These are phyloP conservation scores for Schizotus pectinicornis DNA, from an alignment of 2,888 invertebrate genomes.

Conservation along the genomic window DNA sequence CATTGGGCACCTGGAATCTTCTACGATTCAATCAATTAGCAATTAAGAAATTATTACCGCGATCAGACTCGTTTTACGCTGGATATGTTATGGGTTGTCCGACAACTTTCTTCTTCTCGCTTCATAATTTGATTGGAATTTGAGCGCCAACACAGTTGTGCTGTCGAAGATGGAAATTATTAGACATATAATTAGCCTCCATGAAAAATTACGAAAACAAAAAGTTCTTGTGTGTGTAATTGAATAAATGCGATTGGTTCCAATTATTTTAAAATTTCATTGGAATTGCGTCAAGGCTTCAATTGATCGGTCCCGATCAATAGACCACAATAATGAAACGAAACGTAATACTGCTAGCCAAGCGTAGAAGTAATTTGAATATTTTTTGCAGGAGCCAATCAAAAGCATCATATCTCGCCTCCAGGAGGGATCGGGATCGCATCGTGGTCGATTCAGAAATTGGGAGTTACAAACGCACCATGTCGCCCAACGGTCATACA, in stretches of 20 bases:
- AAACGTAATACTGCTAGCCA: slow-evolving; percentile 11
- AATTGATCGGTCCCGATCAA: slow-evolving; percentile 4
- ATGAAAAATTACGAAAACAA: too few relatives aligned
- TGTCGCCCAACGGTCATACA: slow-evolving; percentile 68
- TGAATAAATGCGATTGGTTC: slow-evolving; percentile 7
- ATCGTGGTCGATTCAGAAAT: slow-evolving; percentile 71
- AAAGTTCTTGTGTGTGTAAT: slow-evolving; percentile 8
- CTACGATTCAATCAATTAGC: background rate
- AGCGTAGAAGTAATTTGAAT: slow-evolving; percentile 13
- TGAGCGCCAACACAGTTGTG: slow-evolving; percentile 29
- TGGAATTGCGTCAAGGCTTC: slow-evolving; percentile 8
- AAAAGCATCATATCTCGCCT: slow-evolving; percentile 78
- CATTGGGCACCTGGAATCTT: too few relatives aligned
- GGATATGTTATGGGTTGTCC: slow-evolving; percentile 28
- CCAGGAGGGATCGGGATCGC: slow-evolving; percentile 71
- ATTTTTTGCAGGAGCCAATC: slow-evolving; percentile 72
- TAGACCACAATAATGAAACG: background rate
- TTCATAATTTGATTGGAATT: slow-evolving; percentile 38
- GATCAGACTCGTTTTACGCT: background rate
- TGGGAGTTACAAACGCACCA: slow-evolving; percentile 76
- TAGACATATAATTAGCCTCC: slow-evolving; percentile 5
- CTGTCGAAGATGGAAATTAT: slow-evolving; percentile 36
- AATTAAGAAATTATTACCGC: slow-evolving; percentile 12
- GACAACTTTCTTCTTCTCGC: slow-evolving; percentile 40
- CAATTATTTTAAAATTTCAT: background rate